Evolutionary conservation across 1,140 invertebrate genomes (phyloP), one percentile per base, ranked within the genome.

Genomic region (Bacillus rossius): DNA sequence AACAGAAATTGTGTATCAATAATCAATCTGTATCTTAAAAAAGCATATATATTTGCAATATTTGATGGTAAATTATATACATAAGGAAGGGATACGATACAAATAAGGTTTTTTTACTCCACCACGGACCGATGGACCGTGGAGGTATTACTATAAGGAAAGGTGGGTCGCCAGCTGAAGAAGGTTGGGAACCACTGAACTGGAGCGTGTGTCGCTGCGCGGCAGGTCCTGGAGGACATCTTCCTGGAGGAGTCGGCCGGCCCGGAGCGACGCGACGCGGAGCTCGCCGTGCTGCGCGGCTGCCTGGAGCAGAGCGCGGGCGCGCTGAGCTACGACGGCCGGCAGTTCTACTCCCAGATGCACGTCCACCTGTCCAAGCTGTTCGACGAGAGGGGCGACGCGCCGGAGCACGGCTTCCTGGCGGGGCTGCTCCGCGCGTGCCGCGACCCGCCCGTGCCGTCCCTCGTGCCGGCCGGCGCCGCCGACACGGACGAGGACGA

Each of bases 291-390:
- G 47, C 70, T 90, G 1, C 79, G 81, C 68, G 76, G 82, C 57
- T 81, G 86, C 60, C 76, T 90, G 40, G 81, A 87, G 73, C 76
- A 77, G 4, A 79, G 84, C 65, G 78, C 83, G 4, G 80, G 79
- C 66, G 80, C 85, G 53, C 70, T 90, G 51, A 83, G 83, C 64
- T 89, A 88, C 63, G 87, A 90, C 72, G 85, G 85, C 37, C 77
- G 81, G 66, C 87, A 90, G 71, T 84, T 89, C 65, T 87, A 85
- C 69, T 80, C 86, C n/a, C 79, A 88, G 58, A 68, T 86, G 65
- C 75, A 80, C 71, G 72, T 75, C 63, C 80, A 81, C 54, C 71
- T 84, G 23, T 58, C 57, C 19, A 55, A 60, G n/a, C 53, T 68
- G 37, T 65, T 65, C 49, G 47, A 61, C 57, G 40, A 19, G 40